Evolutionary conservation across 53 echinoderm and acorn worm species (phyloP).

Genomic region (Temnopleurus reevesii): DNA sequence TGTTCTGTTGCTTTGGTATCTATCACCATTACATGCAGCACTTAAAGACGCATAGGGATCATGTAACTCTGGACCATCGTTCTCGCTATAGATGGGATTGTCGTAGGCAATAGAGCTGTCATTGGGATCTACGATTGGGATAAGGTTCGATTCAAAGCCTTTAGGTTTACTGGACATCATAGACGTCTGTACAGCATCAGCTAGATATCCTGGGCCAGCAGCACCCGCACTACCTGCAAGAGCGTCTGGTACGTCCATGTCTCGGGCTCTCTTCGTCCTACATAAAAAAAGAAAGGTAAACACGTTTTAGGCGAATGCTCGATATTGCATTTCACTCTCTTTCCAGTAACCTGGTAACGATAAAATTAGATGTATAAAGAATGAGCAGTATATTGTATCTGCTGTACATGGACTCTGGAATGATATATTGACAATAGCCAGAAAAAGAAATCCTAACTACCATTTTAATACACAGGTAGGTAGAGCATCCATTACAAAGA

Average conservation of each 20-base stretch:
- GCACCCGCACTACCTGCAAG: background rate
- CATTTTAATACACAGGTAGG: too few species aligned
- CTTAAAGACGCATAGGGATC: background rate
- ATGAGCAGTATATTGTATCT: too few species aligned
- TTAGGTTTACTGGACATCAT: background rate
- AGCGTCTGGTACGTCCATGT: constrained; percentile 33
- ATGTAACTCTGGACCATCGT: background rate
- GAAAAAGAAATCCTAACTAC: too few species aligned
- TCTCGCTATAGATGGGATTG: constrained; percentile 22
- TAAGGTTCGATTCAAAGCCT: background rate
- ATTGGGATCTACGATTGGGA: constrained; percentile 3
- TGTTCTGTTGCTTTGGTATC: background rate
- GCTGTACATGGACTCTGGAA: too few species aligned
- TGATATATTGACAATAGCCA: too few species aligned
- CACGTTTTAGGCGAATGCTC: too few species aligned
- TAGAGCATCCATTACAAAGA: too few species aligned
- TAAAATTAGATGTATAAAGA: too few species aligned
- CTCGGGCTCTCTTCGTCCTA: constrained; percentile 1
- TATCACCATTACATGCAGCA: background rate
- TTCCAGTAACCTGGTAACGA: too few species aligned
- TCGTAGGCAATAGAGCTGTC: constrained; percentile 13
- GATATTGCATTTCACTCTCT: too few species aligned
- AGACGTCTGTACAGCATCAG: background rate
- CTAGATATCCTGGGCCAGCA: background rate
- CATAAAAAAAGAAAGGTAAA: too few species aligned